A percentile compares a stretch with the other conserved stretches of the same genome.
Conservation (phyloP, 2,113 vertebrate genomes). For the Phodopus roborovskii region DNA sequence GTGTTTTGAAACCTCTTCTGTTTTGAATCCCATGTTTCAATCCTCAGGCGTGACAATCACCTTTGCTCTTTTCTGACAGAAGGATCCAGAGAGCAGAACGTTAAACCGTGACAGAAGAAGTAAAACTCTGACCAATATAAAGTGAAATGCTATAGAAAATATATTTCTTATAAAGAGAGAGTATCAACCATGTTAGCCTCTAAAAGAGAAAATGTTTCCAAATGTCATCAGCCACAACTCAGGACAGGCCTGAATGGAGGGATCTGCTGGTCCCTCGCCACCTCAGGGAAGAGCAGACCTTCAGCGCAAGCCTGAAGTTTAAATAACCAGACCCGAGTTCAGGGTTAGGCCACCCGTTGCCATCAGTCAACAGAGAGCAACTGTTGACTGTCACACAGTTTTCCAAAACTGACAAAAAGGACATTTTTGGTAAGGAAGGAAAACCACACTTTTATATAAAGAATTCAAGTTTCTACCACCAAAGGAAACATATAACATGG, state of each 20-base stretch:
- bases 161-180: background rate
- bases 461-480: constrained; percentile 48
- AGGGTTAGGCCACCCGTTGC: constrained; percentile 8
- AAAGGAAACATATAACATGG: constrained; percentile 51
- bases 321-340: constrained; percentile 45
- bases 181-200: constrained; percentile 5
- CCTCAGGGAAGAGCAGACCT: background rate
- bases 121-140: background rate
- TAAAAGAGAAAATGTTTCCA: constrained; percentile 52
- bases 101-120: background rate
- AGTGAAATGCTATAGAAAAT: background rate
- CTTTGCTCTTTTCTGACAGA: background rate
- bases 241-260: background rate
- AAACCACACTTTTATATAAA: constrained; percentile 53
- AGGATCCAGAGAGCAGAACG: background rate
- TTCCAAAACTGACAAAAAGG: constrained; percentile 56
- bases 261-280: background rate
- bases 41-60: background rate
- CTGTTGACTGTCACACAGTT: constrained; percentile 25
- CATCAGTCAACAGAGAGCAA: constrained; percentile 27
- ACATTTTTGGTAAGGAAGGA: background rate
- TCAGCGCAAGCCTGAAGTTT: constrained; percentile 32
- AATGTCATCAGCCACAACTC: constrained; percentile 63
- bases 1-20: background rate
- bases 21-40: background rate